phyloP scores from a whole-genome alignment of 2,797 vertebrate species.

The Botia almorhae region DNA sequence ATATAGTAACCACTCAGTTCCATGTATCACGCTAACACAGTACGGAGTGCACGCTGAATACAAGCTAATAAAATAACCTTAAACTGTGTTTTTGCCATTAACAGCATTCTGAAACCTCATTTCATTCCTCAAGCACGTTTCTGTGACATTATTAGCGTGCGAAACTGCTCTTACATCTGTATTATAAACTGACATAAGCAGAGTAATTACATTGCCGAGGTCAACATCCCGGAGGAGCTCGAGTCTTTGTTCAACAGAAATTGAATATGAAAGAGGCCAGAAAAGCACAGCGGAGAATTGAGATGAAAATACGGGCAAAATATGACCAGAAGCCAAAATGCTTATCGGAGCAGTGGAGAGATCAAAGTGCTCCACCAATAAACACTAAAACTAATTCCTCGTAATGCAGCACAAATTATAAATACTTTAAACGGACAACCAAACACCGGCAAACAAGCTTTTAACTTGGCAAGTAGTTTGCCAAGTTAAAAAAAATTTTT shows the following conservation, averaged over 20 bases:
- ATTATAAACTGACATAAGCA: constrained; percentile 36
- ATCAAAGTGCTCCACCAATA: neutral
- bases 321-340: constrained; percentile 27
- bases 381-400: neutral
- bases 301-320: constrained; percentile 20
- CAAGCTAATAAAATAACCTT: neutral
- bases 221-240: constrained; percentile 49
- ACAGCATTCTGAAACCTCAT: constrained; percentile 1
- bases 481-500: no score
- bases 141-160: constrained; percentile 24
- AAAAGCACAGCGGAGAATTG: constrained; percentile 47
- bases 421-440: neutral
- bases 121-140: constrained; percentile 31
- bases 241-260: constrained; percentile 49
- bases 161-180: constrained; percentile 37
- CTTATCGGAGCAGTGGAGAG: constrained; percentile 1
- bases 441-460: neutral
- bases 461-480: neutral
- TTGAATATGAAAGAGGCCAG: constrained; percentile 46
- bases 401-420: neutral
- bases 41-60: neutral
- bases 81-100: neutral
- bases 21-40: neutral
- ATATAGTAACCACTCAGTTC: neutral
- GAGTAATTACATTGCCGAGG: constrained; percentile 47